Evolutionary conservation across 2,113 vertebrate genomes (phyloP).

Genomic region (Poeciliopsis prolifica): DNA sequence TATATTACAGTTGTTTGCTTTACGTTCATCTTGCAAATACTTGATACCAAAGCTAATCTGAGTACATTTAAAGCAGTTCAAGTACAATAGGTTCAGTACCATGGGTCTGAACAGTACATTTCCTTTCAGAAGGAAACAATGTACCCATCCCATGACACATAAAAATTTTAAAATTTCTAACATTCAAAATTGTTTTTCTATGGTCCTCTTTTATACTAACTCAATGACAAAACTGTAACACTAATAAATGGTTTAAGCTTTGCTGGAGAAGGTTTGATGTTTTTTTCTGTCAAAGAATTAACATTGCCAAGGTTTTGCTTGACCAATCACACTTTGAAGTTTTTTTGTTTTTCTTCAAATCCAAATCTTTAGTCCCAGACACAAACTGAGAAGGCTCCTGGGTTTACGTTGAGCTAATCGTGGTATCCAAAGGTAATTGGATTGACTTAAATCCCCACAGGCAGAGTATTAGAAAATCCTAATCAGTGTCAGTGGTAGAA

Average conservation of each 20-base stretch:
- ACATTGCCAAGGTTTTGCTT: constrained; percentile 21
- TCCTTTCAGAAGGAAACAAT: background rate
- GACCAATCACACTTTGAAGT: constrained; percentile 28
- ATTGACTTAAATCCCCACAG: constrained; percentile 70
- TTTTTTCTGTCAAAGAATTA: background rate
- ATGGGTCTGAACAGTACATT: background rate
- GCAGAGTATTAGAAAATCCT: constrained; percentile 72
- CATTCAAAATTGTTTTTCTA: background rate
- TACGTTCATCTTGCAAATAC: no score
- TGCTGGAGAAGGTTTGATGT: background rate
- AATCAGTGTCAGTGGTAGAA: constrained; percentile 72
- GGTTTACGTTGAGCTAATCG: constrained; percentile 64
- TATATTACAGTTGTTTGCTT: no score
- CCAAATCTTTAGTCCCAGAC: constrained; percentile 50
- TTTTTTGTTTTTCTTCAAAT: constrained; percentile 51
- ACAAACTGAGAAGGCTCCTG: constrained; percentile 56
- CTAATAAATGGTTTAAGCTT: background rate
- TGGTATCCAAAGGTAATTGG: constrained; percentile 74
- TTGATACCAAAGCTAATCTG: background rate
- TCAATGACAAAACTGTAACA: background rate
- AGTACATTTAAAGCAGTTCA: background rate
- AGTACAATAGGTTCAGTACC: no score
- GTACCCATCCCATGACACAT: background rate
- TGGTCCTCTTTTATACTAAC: background rate
- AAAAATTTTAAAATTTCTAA: background rate